Percentiles rank a stretch among this genome's conserved stretches.
These are phyloP conservation scores for Cyphomyrmex costatus DNA, from an alignment of 1,140 invertebrate species.

Conservation along the genomic window DNA sequence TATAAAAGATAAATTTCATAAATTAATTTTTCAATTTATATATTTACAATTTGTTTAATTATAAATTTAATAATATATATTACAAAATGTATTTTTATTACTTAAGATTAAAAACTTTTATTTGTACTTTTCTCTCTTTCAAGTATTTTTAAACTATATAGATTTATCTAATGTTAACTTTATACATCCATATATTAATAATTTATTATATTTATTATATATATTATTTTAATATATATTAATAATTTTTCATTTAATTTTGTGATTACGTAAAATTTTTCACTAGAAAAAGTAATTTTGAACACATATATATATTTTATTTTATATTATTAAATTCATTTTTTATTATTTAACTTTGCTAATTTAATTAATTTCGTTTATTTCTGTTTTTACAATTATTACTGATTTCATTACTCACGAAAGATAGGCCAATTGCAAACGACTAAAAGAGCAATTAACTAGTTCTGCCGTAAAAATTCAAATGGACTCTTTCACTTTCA, in stretches of 20 bases:
- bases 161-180: neutral
- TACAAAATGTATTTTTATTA: neutral
- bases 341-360: neutral
- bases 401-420: neutral
- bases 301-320: neutral
- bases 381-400: neutral
- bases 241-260: neutral
- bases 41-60: neutral
- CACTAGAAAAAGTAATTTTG: neutral
- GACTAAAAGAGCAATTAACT: slow-evolving; percentile 34
- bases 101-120: neutral
- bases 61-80: neutral
- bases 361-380: neutral
- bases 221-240: no score
- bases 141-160: neutral
- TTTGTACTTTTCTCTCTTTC: neutral
- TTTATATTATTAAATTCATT: neutral
- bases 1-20: neutral
- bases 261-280: neutral
- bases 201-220: no score
- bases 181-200: neutral
- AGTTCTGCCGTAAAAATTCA: slow-evolving; percentile 19
- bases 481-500: slow-evolving; percentile 6
- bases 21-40: slow-evolving; percentile 1
- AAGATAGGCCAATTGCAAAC: neutral